Percentiles rank a stretch among this genome's conserved stretches.
Evolutionary conservation across 2,888 invertebrate species (phyloP).

Genomic region (Machimus atricapillus): DNA sequence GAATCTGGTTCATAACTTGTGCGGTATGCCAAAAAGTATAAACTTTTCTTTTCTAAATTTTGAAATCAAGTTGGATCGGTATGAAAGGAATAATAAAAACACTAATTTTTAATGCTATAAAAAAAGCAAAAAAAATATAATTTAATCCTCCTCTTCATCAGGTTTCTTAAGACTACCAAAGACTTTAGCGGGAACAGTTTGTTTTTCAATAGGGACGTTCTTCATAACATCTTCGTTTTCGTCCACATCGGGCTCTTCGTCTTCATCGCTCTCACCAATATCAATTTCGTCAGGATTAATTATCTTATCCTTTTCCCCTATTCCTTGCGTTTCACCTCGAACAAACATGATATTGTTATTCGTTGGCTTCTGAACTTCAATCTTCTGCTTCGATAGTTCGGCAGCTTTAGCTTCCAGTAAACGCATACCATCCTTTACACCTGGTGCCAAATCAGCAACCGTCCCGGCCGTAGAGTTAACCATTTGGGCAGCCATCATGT

Average conservation of each 20-base stretch:
- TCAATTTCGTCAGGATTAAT: slow-evolving; percentile 89
- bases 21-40: too few species aligned
- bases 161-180: slow-evolving; percentile 78
- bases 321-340: slow-evolving; percentile 84
- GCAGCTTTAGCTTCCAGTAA: slow-evolving; percentile 85
- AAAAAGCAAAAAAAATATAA: background rate
- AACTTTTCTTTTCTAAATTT: too few species aligned
- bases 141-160: slow-evolving; percentile 49
- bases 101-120: background rate
- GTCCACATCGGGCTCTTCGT: slow-evolving; percentile 67
- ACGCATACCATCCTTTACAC: slow-evolving; percentile 86
- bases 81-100: background rate
- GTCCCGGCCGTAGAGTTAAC: slow-evolving; percentile 78
- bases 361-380: slow-evolving; percentile 46
- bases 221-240: slow-evolving; percentile 66
- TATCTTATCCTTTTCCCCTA: slow-evolving; percentile 71
- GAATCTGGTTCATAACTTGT: too few species aligned
- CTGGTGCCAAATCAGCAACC: slow-evolving; percentile 76
- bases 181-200: slow-evolving; percentile 86
- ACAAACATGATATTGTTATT: slow-evolving; percentile 81
- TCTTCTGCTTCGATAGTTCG: slow-evolving; percentile 61
- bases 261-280: slow-evolving; percentile 76
- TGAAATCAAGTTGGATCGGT: too few species aligned
- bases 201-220: slow-evolving; percentile 81
- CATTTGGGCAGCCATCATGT: slow-evolving; percentile 99